A percentile compares a stretch with the other conserved stretches of the same genome.
Evolutionary conservation across 1,140 invertebrate genomes (phyloP).

Genomic region (Trigoniulus corallinus): DNA sequence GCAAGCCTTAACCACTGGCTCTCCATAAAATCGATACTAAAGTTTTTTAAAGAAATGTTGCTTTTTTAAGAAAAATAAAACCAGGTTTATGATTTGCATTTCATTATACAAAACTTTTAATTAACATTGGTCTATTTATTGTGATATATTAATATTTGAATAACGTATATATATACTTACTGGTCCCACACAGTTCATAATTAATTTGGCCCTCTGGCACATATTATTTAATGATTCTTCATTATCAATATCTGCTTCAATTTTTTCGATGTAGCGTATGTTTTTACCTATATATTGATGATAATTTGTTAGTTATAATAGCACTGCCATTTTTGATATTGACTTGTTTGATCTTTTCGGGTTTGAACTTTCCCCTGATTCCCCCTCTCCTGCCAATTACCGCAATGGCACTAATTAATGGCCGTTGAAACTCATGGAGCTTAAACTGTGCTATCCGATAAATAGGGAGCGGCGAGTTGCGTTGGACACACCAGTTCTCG

Average conservation of each 20-base stretch:
- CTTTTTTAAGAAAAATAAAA: neutral
- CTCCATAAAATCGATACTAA: slow-evolving; percentile 66
- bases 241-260: slow-evolving; percentile 61
- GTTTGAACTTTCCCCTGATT: too few relatives aligned
- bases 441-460: too few relatives aligned
- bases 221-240: slow-evolving; percentile 51
- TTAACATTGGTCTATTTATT: neutral
- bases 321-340: too few relatives aligned
- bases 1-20: slow-evolving; percentile 79
- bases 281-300: slow-evolving; percentile 39
- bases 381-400: too few relatives aligned
- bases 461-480: too few relatives aligned
- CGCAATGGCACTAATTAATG: too few relatives aligned
- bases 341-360: too few relatives aligned
- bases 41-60: neutral
- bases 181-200: slow-evolving; percentile 78
- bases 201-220: slow-evolving; percentile 48
- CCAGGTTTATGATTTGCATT: neutral
- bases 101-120: neutral
- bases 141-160: too few relatives aligned
- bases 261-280: slow-evolving; percentile 39
- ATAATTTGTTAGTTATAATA: too few relatives aligned
- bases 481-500: too few relatives aligned
- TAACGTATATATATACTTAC: slow-evolving; percentile 22
- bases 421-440: too few relatives aligned